Evolutionary conservation across 2,797 vertebrate genomes (phyloP).

Genomic region (Diglossa cyanea): DNA sequence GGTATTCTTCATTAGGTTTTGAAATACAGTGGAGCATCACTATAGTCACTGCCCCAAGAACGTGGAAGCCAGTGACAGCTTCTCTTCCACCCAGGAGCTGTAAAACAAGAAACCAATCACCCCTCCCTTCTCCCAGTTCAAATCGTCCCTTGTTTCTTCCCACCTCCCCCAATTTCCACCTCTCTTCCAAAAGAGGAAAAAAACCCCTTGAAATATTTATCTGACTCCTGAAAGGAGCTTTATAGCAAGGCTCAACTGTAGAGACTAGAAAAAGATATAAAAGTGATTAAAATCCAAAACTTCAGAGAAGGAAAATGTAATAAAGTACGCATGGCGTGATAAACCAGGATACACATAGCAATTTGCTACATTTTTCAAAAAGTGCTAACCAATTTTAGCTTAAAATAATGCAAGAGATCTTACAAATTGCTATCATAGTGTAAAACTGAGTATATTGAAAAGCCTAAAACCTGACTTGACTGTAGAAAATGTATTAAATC

Average conservation of each 20-base stretch:
- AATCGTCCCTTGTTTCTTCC: background rate
- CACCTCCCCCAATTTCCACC: background rate
- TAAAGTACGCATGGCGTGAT: slow-evolving; percentile 15
- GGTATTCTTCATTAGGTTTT: background rate
- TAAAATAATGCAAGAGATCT: slow-evolving; percentile 36
- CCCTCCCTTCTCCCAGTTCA: background rate
- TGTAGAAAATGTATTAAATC: slow-evolving; percentile 51
- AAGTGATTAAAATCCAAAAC: slow-evolving; percentile 27
- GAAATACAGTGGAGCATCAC: slow-evolving; percentile 47
- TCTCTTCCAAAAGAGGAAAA: background rate
- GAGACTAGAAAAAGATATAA: slow-evolving; percentile 32
- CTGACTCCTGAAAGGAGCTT: slow-evolving; percentile 29
- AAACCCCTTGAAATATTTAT: background rate
- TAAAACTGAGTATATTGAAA: slow-evolving; percentile 45
- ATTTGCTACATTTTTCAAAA: slow-evolving; percentile 44
- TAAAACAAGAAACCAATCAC: background rate
- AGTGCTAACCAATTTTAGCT: slow-evolving; percentile 48
- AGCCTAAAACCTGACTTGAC: slow-evolving; percentile 46
- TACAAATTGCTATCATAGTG: slow-evolving; percentile 38
- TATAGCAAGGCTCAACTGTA: slow-evolving; percentile 49
- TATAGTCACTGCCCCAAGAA: slow-evolving; percentile 17
- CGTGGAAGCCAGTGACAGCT: background rate
- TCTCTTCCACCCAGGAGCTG: background rate
- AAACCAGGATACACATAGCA: slow-evolving; percentile 43
- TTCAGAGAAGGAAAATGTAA: slow-evolving; percentile 18